A percentile compares a stretch with the other conserved stretches of the same genome.
These are phyloP conservation scores for Premnoplex brunnescens DNA, from an alignment of 2,797 vertebrate genomes.

Conservation along the genomic window DNA sequence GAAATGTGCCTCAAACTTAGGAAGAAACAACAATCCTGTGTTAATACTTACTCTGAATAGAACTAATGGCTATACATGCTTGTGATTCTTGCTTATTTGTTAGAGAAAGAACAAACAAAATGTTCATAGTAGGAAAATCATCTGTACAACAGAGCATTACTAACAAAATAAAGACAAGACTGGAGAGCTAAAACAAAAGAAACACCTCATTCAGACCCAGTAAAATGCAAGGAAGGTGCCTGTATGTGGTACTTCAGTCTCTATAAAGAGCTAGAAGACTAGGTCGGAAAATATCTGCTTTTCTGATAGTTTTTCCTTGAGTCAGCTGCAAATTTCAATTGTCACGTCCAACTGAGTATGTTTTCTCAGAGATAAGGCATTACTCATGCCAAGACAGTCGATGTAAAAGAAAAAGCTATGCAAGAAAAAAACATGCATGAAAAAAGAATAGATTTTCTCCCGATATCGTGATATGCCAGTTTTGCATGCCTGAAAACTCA, in stretches of 20 bases:
- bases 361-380: slow-evolving; percentile 40
- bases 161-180: neutral
- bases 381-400: slow-evolving; percentile 21
- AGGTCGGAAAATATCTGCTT: neutral
- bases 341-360: neutral
- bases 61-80: neutral
- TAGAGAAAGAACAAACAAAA: neutral
- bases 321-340: slow-evolving; percentile 8
- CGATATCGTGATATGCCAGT: neutral
- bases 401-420: slow-evolving; percentile 1
- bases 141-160: neutral
- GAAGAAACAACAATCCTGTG: neutral
- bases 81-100: neutral
- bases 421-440: neutral
- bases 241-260: neutral
- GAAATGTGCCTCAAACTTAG: neutral
- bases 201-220: neutral
- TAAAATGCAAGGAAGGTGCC: neutral
- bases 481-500: neutral
- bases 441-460: neutral
- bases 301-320: neutral
- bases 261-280: neutral
- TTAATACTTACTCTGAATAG: neutral
- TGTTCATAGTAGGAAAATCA: neutral
- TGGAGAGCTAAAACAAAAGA: neutral